These are phyloP conservation scores for Callosobruchus maculatus DNA, from an alignment of 2,888 invertebrate species.

Conservation along the genomic window DNA sequence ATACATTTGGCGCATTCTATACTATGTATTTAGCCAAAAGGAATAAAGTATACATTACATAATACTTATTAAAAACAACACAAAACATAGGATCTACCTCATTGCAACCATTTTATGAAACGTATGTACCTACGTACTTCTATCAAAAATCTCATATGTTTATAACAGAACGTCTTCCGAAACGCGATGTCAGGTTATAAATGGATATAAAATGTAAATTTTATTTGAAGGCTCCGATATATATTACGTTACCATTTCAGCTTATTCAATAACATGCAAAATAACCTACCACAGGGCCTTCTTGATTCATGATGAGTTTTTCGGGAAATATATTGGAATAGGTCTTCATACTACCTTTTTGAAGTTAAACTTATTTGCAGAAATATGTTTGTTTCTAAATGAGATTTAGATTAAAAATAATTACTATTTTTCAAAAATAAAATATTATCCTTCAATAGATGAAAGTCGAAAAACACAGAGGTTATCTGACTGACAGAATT, in stretches of 20 bases:
- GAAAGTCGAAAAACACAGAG: no score
- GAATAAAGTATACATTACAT: no score
- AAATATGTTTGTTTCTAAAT: background rate
- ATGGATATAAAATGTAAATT: background rate
- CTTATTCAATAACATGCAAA: background rate
- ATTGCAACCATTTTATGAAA: no score
- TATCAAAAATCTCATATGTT: background rate
- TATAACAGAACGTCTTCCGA: no score
- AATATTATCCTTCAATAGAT: no score
- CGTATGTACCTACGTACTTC: background rate
- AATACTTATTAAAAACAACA: no score
- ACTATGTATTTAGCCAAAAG: no score
- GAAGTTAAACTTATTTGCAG: background rate
- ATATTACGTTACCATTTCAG: background rate
- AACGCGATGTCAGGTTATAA: background rate
- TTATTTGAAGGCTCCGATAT: background rate
- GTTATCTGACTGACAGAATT: no score
- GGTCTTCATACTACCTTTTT: background rate
- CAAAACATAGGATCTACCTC: no score
- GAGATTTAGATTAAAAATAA: background rate
- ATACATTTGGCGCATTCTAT: no score
- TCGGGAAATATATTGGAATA: background rate
- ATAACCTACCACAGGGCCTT: background rate
- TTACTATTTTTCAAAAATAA: no score
- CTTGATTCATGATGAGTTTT: background rate